Percentiles rank a stretch among this genome's conserved stretches.
These are phyloP conservation scores for Heteromurus nitidus DNA, from an alignment of 2,888 invertebrate species.

Conservation along the genomic window DNA sequence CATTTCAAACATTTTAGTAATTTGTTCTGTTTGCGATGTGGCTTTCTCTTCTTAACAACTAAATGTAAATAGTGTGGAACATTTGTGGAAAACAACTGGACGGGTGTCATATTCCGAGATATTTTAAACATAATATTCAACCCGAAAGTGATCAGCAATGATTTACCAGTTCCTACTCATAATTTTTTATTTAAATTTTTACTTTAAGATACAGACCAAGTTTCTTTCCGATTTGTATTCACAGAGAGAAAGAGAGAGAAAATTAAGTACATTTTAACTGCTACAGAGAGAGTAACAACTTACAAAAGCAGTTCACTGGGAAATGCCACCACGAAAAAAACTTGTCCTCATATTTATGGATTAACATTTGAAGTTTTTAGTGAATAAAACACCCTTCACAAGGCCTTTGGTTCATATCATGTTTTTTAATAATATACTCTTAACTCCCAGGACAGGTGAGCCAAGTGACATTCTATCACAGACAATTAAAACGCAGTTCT, in stretches of 20 bases:
- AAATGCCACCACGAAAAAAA: background rate
- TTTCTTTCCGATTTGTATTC: too few relatives aligned
- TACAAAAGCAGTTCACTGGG: conserved; percentile 2
- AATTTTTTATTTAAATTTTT: background rate
- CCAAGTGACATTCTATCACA: conserved; percentile 67
- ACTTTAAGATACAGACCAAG: background rate
- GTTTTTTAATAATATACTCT: too few relatives aligned
- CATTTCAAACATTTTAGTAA: too few relatives aligned
- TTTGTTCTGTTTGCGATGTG: too few relatives aligned
- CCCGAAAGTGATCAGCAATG: conserved; percentile 47
- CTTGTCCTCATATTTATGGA: background rate
- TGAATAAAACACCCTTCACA: conserved; percentile 50
- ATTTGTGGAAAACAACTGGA: conserved; percentile 64
- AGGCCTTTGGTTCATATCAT: conserved; percentile 68
- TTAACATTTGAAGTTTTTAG: background rate
- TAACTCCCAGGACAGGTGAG: conserved; percentile 56
- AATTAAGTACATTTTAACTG: conserved; percentile 16
- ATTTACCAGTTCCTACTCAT: conserved; percentile 52
- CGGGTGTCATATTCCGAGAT: conserved; percentile 55
- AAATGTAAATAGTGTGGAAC: conserved; percentile 51
- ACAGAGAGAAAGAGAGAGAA: background rate
- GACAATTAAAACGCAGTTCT: conserved; percentile 65
- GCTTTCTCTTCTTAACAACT: too few relatives aligned
- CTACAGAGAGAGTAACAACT: background rate
- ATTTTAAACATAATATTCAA: too few relatives aligned